phyloP scores from a whole-genome alignment of 2,113 vertebrate genomes.

The Phaethon lepturus region DNA sequence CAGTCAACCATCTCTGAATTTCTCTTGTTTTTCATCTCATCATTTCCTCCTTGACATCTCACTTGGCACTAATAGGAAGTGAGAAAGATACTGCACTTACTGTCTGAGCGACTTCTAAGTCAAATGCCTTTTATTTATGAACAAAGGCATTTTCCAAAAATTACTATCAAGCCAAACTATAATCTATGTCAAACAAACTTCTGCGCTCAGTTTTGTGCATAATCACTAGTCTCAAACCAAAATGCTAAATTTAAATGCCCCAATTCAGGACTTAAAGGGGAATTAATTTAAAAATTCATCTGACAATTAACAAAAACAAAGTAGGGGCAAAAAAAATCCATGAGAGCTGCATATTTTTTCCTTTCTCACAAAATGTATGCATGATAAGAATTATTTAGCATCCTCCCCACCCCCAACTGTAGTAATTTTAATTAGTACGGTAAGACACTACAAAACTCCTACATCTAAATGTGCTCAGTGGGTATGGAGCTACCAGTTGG shows the following conservation, averaged over 20 bases:
- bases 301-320: not conserved
- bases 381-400: not conserved
- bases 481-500: not conserved
- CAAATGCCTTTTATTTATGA: not conserved
- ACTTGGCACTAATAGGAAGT: not conserved
- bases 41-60: not conserved
- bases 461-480: not conserved
- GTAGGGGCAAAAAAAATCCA: not conserved
- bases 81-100: not conserved
- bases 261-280: not conserved
- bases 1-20: not conserved
- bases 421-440: too few species aligned
- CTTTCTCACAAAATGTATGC: not conserved
- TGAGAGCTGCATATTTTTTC: not conserved
- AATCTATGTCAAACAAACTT: not conserved
- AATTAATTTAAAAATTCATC: not conserved
- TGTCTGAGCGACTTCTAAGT: not conserved
- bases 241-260: not conserved
- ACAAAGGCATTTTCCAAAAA: not conserved
- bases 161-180: not conserved
- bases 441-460: not conserved
- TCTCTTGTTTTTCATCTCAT: not conserved
- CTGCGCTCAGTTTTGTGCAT: not conserved
- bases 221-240: not conserved
- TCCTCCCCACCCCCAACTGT: not conserved